Evolutionary conservation across 1,140 invertebrate genomes (phyloP).

Genomic region (Halotydeus destructor): DNA sequence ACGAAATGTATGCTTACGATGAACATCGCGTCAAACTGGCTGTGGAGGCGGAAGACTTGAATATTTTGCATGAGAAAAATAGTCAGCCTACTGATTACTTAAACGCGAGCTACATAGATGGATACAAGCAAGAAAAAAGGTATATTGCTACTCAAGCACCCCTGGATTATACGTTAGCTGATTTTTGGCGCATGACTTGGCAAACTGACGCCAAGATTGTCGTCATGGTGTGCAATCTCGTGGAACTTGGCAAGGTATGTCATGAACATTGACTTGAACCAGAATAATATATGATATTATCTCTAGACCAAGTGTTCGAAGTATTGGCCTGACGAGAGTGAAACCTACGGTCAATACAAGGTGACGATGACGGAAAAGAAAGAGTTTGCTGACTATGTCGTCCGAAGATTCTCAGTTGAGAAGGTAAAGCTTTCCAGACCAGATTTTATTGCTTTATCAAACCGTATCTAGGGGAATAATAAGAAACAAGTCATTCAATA

Average conservation of each 20-base stretch:
- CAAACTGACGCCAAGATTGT: slow-evolving; percentile 47
- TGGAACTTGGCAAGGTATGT: slow-evolving; percentile 45
- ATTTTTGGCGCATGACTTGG: slow-evolving; percentile 64
- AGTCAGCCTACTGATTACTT: slow-evolving; percentile 30
- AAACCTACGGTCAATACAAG: slow-evolving; percentile 14
- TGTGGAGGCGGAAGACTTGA: slow-evolving; percentile 11
- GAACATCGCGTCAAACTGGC: slow-evolving; percentile 25
- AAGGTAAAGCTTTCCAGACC: slow-evolving; percentile 58
- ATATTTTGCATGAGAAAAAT: too few species aligned
- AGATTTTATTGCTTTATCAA: too few species aligned
- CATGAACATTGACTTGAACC: slow-evolving; percentile 39
- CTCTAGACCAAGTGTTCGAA: slow-evolving; percentile 39
- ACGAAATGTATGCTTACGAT: slow-evolving; percentile 48
- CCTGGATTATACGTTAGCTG: slow-evolving; percentile 40
- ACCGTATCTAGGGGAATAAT: slow-evolving; percentile 14
- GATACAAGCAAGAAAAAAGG: slow-evolving; percentile 38
- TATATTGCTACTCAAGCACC: slow-evolving; percentile 70
- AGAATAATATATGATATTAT: slow-evolving; percentile 25
- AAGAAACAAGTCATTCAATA: slow-evolving; percentile 14
- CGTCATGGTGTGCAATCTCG: slow-evolving; percentile 52
- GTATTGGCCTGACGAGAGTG: slow-evolving; percentile 36
- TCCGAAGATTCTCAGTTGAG: slow-evolving; percentile 13
- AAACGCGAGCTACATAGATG: slow-evolving; percentile 36
- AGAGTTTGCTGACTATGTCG: slow-evolving; percentile 12
- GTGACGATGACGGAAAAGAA: slow-evolving; percentile 14